These are phyloP conservation scores for Adineta ricciae DNA, from an alignment of 2,888 invertebrate species.

Conservation along the genomic window DNA sequence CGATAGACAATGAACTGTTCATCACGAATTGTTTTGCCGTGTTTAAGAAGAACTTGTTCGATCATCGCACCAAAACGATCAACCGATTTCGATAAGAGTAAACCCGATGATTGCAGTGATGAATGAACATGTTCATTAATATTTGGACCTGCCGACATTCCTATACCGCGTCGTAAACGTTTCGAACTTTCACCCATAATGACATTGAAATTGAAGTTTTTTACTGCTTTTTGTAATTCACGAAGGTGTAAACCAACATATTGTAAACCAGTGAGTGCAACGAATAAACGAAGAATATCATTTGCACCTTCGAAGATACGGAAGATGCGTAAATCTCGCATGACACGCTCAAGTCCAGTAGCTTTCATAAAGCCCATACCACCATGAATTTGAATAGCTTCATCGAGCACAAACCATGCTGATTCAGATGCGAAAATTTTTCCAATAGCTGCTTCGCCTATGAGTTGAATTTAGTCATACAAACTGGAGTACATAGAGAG, in stretches of 20 bases:
- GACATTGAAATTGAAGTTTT: slow-evolving; percentile 79
- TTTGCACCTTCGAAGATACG: slow-evolving; percentile 98
- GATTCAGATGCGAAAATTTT: slow-evolving; percentile 69
- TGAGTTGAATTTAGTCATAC: slow-evolving; percentile 59
- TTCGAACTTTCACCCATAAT: slow-evolving; percentile 60
- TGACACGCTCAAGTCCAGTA: slow-evolving; percentile 74
- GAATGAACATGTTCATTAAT: slow-evolving; percentile 25
- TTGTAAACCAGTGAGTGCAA: slow-evolving; percentile 83
- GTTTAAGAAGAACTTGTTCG: slow-evolving; percentile 68
- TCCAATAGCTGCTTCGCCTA: slow-evolving; percentile 79
- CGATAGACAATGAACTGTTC: slow-evolving; percentile 78
- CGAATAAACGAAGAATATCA: slow-evolving; percentile 85
- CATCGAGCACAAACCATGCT: slow-evolving; percentile 90
- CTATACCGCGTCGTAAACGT: slow-evolving; percentile 29
- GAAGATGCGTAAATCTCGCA: slow-evolving; percentile 90
- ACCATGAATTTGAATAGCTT: slow-evolving; percentile 88
- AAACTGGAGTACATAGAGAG: slow-evolving; percentile 55
- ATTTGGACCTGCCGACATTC: slow-evolving; percentile 24
- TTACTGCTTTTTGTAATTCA: slow-evolving; percentile 82
- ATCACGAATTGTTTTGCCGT: slow-evolving; percentile 66
- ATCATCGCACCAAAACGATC: slow-evolving; percentile 63
- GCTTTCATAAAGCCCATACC: slow-evolving; percentile 77
- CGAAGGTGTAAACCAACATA: slow-evolving; percentile 82
- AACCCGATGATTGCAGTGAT: slow-evolving; percentile 25
- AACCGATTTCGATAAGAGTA: slow-evolving; percentile 50